Evolutionary conservation across 2,888 invertebrate species (phyloP), one percentile per base, ranked within the genome.

Genomic region (Megalurothrips usitatus): DNA sequence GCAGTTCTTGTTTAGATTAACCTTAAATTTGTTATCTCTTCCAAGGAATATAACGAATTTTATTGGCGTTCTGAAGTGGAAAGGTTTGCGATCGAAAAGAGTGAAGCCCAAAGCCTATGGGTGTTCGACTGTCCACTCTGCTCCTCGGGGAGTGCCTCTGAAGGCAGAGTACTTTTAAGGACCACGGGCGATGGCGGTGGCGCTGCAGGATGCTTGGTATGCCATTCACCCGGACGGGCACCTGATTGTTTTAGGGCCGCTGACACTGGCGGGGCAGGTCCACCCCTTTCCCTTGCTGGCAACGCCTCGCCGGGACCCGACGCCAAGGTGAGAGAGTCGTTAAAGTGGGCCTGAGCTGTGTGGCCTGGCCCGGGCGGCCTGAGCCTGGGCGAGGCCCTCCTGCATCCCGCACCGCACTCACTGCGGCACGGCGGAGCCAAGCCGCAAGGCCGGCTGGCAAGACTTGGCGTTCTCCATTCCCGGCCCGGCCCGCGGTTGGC

Each of bases 241-340:
- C 68, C 23, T 11, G 68, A 75, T 75, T 75, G 68, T 75, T 75
- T 75, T 75, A 75, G 23, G 68, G 68, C 26, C 68, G 68, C 26
- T 68, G 68, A 68, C 23, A 23, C 68, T 8, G 68, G 68, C n/a
- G n/a, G n/a, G 68, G 68, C 68, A 23, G 23, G 52, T 52, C 17
- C 14, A 17, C 52, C 14, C 52, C 2, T 17, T 52, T 17, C 52
- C 63, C 68, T 2, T 26, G 68, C 23, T 26, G 17, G 52, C 52
- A 52, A 19, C 52, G 19, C 58, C 58, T 0, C 58, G 14, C 4
- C 58, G 58, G 34, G 34, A 2, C 34, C 34, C 34, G 58, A 14
- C n/a, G 14, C 58, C 17, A 58, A 58, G 58, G 58, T 58, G 58
- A 17, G 58, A 23, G 68, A n/a, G 68, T 68, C 68, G 68, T 68